Evolutionary conservation across 2,888 invertebrate species (phyloP), one percentile per base, ranked within the genome.

Genomic region (Cepaea hortensis): DNA sequence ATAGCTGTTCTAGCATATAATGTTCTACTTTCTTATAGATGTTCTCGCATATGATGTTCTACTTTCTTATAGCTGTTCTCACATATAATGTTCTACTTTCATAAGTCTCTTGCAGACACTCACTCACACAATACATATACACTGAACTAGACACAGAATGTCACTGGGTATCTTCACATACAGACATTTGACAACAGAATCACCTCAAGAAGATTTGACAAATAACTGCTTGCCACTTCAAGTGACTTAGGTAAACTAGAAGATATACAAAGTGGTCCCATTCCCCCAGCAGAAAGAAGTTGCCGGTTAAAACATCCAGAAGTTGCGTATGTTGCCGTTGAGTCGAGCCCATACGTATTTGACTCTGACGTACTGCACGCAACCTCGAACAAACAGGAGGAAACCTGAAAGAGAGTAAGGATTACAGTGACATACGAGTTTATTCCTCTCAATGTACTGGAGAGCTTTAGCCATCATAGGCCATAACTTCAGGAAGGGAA

Each of bases 301-400:
- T 9, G 18, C 65, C 18, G 65, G 65, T 65, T 65, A 9, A 65
- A 65, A 65, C 18, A 9, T 15, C 61, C 87, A 85, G 81, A 89
- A 89, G 35, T 87, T 88, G 65, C 92, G 90, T 6, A 92, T 85
- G 76, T 91, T 91, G 23, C 90, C 91, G n/a, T 88, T 90, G 55
- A 93, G 89, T 81, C 90, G 90, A 88, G 91, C 90, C 93, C 93
- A 93, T 88, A 93, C 93, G 88, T 93, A 93, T 88, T 93, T 93
- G 35, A 93, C 91, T 68, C 93, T 91, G 50, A 93, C 92, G 85
- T 94, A 94, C 89, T 93, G 93, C 84, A 93, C 91, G 70, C 93
- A 92, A 18, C 94, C 94, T 80, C 93, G 92, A 84, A 94, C 90
- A 90, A 94, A 94, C 70, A 93, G 92, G 88, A 93, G 89, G 89